Conservation (phyloP, 2,888 invertebrate species). For the Lepeophtheirus nordmannii region DNA sequence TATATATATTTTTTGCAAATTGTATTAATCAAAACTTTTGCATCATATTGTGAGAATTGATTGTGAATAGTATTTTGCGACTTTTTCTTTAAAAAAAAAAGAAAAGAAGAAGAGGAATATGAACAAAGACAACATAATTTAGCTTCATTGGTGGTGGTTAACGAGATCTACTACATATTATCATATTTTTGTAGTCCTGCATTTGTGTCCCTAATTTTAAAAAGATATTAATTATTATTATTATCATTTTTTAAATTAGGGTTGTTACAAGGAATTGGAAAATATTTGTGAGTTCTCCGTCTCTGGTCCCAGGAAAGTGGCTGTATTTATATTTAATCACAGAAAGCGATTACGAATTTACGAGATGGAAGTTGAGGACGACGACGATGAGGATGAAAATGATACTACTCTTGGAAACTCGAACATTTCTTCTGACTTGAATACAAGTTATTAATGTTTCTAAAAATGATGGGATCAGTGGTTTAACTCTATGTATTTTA, state of each 20-base stretch:
- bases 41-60: too few relatives aligned
- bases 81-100: too few relatives aligned
- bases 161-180: too few relatives aligned
- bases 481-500: too few relatives aligned
- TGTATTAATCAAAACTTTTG: too few relatives aligned
- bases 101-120: too few relatives aligned
- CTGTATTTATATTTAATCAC: conserved; percentile 64
- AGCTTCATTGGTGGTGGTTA: too few relatives aligned
- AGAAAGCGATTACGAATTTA: conserved; percentile 63
- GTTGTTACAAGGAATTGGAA: conserved; percentile 2
- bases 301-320: conserved; percentile 45
- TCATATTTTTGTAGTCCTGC: too few relatives aligned
- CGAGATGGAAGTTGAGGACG: conserved; percentile 83
- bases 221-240: neutral
- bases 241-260: neutral
- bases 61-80: too few relatives aligned
- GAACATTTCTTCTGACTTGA: conserved; percentile 23
- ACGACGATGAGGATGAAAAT: conserved; percentile 63
- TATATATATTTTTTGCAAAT: too few relatives aligned
- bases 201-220: neutral
- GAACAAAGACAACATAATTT: too few relatives aligned
- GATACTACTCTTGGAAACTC: conserved; percentile 25
- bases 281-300: conserved; percentile 36
- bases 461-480: neutral
- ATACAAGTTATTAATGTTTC: conserved; percentile 13